Evolutionary conservation across 1,140 invertebrate genomes (phyloP).

Genomic region (Cotesia chilonis): DNA sequence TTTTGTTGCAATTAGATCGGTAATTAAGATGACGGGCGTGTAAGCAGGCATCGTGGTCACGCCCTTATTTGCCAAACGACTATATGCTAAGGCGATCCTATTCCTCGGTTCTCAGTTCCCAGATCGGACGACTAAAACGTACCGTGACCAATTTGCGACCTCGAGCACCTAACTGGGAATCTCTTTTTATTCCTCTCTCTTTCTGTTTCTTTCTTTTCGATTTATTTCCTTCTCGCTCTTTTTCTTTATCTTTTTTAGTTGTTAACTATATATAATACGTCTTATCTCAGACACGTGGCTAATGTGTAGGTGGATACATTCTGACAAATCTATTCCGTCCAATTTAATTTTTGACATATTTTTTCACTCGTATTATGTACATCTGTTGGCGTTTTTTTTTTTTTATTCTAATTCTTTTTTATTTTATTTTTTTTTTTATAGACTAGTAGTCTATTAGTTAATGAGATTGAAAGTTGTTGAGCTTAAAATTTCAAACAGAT

Average conservation of each 20-base stretch:
- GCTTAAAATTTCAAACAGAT: too few species aligned
- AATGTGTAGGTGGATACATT: conserved; percentile 16
- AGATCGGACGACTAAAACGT: conserved; percentile 9
- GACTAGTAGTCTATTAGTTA: too few species aligned
- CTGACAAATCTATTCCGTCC: conserved; percentile 20
- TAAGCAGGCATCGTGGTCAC: conserved; percentile 31
- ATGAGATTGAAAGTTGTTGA: too few species aligned
- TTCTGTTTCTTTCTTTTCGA: conserved; percentile 2
- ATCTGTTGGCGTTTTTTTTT: not conserved
- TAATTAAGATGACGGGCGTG: conserved; percentile 39
- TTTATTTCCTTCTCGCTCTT: not conserved
- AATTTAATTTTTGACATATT: conserved; percentile 15
- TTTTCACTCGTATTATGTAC: not conserved
- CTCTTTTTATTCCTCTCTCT: not conserved
- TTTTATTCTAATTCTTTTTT: too few species aligned
- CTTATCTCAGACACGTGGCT: conserved; percentile 12
- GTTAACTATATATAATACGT: too few species aligned
- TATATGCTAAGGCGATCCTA: conserved; percentile 18
- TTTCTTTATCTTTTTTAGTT: not conserved
- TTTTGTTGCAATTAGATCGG: conserved; percentile 39
- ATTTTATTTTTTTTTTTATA: too few species aligned
- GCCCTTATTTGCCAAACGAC: conserved; percentile 40
- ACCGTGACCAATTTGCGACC: conserved; percentile 30
- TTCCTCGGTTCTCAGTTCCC: conserved; percentile 31
- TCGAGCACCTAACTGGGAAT: not conserved